These are phyloP conservation scores for Coregonus clupeaformis DNA, from an alignment of 2,113 vertebrate genomes.

Conservation along the genomic window DNA sequence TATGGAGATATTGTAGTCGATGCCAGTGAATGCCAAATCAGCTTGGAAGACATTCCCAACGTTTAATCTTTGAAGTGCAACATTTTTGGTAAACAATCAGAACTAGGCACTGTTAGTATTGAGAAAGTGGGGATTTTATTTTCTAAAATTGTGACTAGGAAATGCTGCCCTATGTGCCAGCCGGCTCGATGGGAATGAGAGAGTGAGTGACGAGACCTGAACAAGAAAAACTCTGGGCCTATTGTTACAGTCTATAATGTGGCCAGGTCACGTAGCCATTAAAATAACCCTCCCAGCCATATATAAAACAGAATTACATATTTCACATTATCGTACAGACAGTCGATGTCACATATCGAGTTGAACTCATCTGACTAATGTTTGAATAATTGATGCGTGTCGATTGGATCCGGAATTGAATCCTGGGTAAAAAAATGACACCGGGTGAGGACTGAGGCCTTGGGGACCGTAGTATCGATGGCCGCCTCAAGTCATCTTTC, in stretches of 20 bases:
- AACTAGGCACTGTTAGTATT: too few relatives aligned
- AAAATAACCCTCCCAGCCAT: too few relatives aligned
- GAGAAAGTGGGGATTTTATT: too few relatives aligned
- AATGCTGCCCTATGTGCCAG: too few relatives aligned
- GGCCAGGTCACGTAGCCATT: too few relatives aligned
- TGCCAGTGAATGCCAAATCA: neutral
- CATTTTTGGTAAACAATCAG: too few relatives aligned
- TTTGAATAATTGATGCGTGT: constrained; percentile 20
- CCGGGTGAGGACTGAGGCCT: neutral
- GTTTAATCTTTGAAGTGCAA: neutral
- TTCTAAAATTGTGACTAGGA: too few relatives aligned
- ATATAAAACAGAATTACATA: too few relatives aligned
- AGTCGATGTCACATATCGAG: constrained; percentile 5
- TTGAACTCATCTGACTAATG: constrained; percentile 1
- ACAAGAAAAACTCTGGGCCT: too few relatives aligned
- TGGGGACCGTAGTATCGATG: neutral
- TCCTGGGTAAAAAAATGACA: neutral
- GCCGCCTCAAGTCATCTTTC: neutral
- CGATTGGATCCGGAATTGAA: constrained; percentile 11
- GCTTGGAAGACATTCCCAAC: neutral
- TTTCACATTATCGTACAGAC: neutral
- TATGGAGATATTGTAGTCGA: neutral
- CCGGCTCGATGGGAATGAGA: too few relatives aligned
- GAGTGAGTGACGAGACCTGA: too few relatives aligned
- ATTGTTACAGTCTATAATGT: too few relatives aligned